Evolutionary conservation across 2,888 invertebrate species (phyloP), one percentile per base, ranked within the genome.

Genomic region (Acanthococcus lagerstroemiae): DNA sequence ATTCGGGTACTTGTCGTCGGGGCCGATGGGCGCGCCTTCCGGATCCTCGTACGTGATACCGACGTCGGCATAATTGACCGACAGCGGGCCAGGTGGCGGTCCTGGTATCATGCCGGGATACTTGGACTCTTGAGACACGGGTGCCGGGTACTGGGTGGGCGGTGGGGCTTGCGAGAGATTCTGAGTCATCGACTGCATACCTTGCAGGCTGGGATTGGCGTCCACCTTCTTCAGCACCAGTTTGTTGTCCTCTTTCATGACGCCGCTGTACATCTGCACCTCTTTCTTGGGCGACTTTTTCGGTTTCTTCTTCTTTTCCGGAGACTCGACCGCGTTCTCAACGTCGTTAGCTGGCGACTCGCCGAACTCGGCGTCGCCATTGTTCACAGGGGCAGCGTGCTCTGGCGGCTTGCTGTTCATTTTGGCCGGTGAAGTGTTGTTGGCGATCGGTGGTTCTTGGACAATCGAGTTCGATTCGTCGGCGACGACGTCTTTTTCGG

Each of bases 91-190:
- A 15, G 12, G 37, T 37, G 12, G 37, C 12, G n/a, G 1, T 12
- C 15, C 15, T 50, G 50, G 50, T 17, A 21, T 21, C 3, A 9
- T 9, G 2, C 22, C 22, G 3, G 55, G 37, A 26, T 7, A 26
- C 27, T 30, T 37, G 45, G 65, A 7, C 45, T 30, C 65, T 22
- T 25, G 75, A 75, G 2, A 75, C 74, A 65, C 75, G 75, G 57
- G 74, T 72, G 17, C 30, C 6, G 75, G 55, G n/a, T 26, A 79
- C 77, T 70, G 77, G 77, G 25, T 76, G 76, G 0, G 77, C 75
- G 22, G 75, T 75, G 21, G 75, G 74, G 25, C 24, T 27, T 54
- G 52, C 17, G 30, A 24, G 4, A 63, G 30, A 24, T 37, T 63
- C 24, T 63, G 63, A 2, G 63, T 37, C 63, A 63, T 63, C 27